Percentiles rank a stretch among this genome's conserved stretches.
Conservation (phyloP, 2,113 vertebrate species). For the Pteropus alecto region DNA sequence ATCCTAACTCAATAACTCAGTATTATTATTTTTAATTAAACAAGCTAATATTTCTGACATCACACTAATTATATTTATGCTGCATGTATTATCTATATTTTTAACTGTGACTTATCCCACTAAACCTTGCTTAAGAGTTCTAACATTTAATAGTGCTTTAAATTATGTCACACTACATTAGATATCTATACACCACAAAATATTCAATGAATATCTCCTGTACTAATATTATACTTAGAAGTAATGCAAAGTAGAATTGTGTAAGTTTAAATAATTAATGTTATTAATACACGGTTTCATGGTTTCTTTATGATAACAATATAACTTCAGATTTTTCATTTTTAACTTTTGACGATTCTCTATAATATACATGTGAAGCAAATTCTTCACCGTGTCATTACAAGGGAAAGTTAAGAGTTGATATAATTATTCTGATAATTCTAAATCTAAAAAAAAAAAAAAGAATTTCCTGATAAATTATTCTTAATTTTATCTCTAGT, state of each 20-base stretch:
- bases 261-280: not conserved
- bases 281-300: not conserved
- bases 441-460: not conserved
- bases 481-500: not conserved
- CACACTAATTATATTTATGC: not conserved
- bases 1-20: not conserved
- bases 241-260: not conserved
- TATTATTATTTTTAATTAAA: not conserved
- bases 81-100: not conserved
- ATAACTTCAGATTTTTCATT: not conserved
- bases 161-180: not conserved
- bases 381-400: not conserved
- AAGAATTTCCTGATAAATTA: not conserved
- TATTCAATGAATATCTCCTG: not conserved
- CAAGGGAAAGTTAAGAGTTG: not conserved
- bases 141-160: not conserved
- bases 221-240: not conserved
- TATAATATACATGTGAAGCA: too few species aligned
- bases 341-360: not conserved
- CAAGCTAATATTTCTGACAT: not conserved
- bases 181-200: not conserved
- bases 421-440: not conserved
- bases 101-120: not conserved
- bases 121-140: not conserved
- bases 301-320: not conserved